phyloP scores from a whole-genome alignment of 2,888 invertebrate genomes.

The Pterostichus madidus region DNA sequence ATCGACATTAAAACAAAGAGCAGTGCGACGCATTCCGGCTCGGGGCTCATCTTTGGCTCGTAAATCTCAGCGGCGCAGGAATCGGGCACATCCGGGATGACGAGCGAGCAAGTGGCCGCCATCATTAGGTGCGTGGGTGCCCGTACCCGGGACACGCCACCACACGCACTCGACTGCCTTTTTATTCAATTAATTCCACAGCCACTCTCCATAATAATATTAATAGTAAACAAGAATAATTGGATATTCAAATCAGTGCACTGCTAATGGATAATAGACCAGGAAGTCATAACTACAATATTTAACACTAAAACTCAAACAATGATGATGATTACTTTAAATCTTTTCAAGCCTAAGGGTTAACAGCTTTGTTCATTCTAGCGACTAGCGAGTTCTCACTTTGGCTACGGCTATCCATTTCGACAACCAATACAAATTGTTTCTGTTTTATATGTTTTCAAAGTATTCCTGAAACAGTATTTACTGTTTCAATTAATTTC shows the following conservation, averaged over 20 bases:
- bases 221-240: slow-evolving; percentile 47
- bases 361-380: not conserved
- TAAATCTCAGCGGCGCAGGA: slow-evolving; percentile 62
- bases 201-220: slow-evolving; percentile 38
- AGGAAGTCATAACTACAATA: slow-evolving; percentile 42
- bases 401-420: too few species aligned
- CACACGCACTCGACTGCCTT: slow-evolving; percentile 47
- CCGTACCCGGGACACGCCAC: slow-evolving; percentile 26
- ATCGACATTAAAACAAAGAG: slow-evolving; percentile 64
- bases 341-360: not conserved
- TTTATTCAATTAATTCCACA: slow-evolving; percentile 46
- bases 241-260: slow-evolving; percentile 54
- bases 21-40: slow-evolving; percentile 35
- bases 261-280: slow-evolving; percentile 52
- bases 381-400: not conserved
- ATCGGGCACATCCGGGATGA: slow-evolving; percentile 65
- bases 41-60: slow-evolving; percentile 41
- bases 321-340: too few species aligned
- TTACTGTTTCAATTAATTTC: too few species aligned
- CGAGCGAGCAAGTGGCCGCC: not conserved
- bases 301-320: slow-evolving; percentile 38
- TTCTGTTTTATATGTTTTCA: too few species aligned
- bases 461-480: too few species aligned
- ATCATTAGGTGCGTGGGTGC: slow-evolving; percentile 63
- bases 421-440: too few species aligned